A percentile compares a stretch with the other conserved stretches of the same genome.
Conservation (phyloP, 2,113 vertebrate genomes). For the Ceyx cyanopectus region DNA sequence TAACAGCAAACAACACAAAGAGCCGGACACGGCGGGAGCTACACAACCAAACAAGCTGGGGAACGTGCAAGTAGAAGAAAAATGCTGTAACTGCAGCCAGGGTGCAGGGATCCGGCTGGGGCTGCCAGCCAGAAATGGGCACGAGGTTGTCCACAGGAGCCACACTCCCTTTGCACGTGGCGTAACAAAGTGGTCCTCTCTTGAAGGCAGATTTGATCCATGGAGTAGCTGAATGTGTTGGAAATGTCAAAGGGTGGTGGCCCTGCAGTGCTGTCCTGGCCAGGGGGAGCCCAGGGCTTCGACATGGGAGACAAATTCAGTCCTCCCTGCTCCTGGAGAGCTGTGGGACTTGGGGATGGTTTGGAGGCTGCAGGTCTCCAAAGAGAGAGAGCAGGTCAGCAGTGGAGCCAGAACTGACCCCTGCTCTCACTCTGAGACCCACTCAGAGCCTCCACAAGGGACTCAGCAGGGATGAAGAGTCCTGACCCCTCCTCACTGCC, state of each 20-base stretch:
- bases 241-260: not conserved
- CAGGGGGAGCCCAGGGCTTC: not conserved
- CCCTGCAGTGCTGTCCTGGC: fast-evolving
- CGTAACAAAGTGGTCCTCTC: not conserved
- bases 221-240: not conserved
- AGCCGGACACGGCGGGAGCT: slow-evolving; percentile 48
- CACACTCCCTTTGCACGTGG: fast-evolving
- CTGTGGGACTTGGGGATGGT: fast-evolving
- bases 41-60: slow-evolving; percentile 25
- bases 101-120: not conserved
- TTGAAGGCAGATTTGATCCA: not conserved
- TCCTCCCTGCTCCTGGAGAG: not conserved
- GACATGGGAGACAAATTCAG: not conserved
- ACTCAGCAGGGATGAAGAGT: not conserved
- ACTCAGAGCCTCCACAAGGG: not conserved
- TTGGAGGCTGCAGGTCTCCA: not conserved
- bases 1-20: slow-evolving; percentile 66
- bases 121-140: not conserved
- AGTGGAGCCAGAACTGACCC: not conserved
- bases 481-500: not conserved
- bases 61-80: slow-evolving; percentile 39
- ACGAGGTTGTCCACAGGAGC: not conserved
- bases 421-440: not conserved
- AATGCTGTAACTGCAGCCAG: not conserved
- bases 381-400: fast-evolving